Conservation (phyloP, 2,888 invertebrate genomes). For the Miltochrista miniata region DNA sequence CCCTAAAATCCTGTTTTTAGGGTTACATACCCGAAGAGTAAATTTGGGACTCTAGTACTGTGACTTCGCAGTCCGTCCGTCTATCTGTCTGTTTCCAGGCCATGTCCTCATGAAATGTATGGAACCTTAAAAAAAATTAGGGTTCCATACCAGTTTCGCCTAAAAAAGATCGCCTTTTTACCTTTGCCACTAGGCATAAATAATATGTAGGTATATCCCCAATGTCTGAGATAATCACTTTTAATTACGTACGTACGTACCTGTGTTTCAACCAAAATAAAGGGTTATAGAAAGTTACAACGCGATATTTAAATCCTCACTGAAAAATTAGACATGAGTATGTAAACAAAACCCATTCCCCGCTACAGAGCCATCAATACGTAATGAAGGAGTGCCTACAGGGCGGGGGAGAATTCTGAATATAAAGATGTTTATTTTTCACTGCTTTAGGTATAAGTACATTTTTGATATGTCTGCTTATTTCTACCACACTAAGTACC, state of each 20-base stretch:
- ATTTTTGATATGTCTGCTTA: conserved; percentile 16
- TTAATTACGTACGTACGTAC: not conserved
- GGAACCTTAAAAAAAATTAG: too few relatives aligned
- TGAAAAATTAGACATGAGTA: conserved; percentile 30
- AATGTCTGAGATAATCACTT: not conserved
- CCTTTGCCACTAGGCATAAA: too few relatives aligned
- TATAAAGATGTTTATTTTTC: conserved; percentile 36
- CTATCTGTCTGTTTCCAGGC: too few relatives aligned
- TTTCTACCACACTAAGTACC: not conserved
- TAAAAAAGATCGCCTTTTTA: too few relatives aligned
- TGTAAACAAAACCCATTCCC: conserved; percentile 32
- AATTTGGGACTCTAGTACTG: too few relatives aligned
- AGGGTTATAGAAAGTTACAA: conserved; percentile 1
- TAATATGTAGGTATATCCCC: too few relatives aligned
- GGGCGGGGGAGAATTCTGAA: conserved; percentile 31
- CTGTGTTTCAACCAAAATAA: not conserved
- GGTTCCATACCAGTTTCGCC: too few relatives aligned
- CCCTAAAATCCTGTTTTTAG: too few relatives aligned
- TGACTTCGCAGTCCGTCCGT: too few relatives aligned
- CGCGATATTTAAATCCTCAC: conserved; percentile 26
- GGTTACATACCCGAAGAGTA: too few relatives aligned
- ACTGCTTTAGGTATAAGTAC: conserved; percentile 24
- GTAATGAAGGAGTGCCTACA: conserved; percentile 34
- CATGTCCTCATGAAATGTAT: too few relatives aligned
- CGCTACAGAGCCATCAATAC: conserved; percentile 35